Base-by-base conservation (phyloP, 2,113 vertebrate species). In the Neotoma lepida region DNA sequence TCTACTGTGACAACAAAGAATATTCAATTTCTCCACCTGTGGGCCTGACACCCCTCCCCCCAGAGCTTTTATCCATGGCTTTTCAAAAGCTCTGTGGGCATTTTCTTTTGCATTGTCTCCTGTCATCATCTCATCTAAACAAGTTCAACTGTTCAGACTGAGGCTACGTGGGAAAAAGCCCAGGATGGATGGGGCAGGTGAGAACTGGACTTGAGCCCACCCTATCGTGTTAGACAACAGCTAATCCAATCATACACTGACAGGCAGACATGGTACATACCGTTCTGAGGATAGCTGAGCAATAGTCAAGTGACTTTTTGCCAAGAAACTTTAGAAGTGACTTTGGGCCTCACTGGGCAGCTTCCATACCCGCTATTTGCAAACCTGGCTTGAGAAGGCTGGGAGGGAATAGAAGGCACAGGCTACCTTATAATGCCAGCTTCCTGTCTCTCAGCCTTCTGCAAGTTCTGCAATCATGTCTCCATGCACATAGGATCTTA, bases 291-390 rank as follows among this genome's bases (percentile, higher is more conserved):
- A 66, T 0, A 86, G 89, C 93, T 66, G 76, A 94, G 95, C 82
- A 6, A 89, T 35, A 86, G 74, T 66, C 54, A 68, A 86, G 41
- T 92, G 97, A 95, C 95, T 51, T 66, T 64, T 28, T 14, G 96
- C 97, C 96, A 97, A 24, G 91, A 73, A 90, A 76, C 87, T 93
- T 74, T 22, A 95, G 95, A 85, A 96, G 54, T n/a, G 96, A 95
- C 94, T 87, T 84, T 49, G 68, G 49, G 63, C 80, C 9, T 13
- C 76, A 22, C 81, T 66, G 95, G 91, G 63, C 64, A 93, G 74
- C 89, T 64, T 74, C 56, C 61, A 49, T 61, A 30, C 86, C 71
- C 64, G 89, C 73, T 82, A 56, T 88, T 97, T 95, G 77, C 85
- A 94, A 96, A 93, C 87, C 89, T 93, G 94, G 89, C 93, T 91